phyloP scores from a whole-genome alignment of 1,140 invertebrate species.

The Parasteatoda tepidariorum region DNA sequence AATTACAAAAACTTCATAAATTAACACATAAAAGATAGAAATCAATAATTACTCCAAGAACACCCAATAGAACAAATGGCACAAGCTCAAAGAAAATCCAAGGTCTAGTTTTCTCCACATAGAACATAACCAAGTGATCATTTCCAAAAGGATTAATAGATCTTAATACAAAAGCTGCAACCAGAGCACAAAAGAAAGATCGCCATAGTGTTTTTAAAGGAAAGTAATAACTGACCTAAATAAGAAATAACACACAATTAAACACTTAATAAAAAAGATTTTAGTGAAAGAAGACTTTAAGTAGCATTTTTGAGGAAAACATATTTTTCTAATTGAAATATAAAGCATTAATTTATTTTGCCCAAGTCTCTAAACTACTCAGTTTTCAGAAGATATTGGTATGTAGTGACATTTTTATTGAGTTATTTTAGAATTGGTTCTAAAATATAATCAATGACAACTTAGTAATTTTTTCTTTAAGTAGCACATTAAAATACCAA shows the following conservation, averaged over 20 bases:
- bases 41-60: constrained; percentile 87
- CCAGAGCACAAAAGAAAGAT: constrained; percentile 98
- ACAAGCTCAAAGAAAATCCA: constrained; percentile 99
- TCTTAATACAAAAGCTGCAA: constrained; percentile 96
- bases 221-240: constrained; percentile 97
- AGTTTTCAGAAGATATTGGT: too few relatives aligned
- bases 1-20: background rate
- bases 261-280: background rate
- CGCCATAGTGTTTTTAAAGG: constrained; percentile 99
- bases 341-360: too few relatives aligned
- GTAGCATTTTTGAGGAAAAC: too few relatives aligned
- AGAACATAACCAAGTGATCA: constrained; percentile 98
- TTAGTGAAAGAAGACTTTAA: too few relatives aligned
- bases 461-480: too few relatives aligned
- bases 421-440: too few relatives aligned
- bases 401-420: too few relatives aligned
- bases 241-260: background rate
- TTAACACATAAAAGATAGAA: background rate
- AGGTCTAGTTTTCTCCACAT: constrained; percentile 98
- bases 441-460: too few relatives aligned
- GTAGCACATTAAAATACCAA: too few relatives aligned
- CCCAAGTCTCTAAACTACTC: too few relatives aligned
- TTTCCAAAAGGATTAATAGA: constrained; percentile 99
- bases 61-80: constrained; percentile 95
- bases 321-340: too few relatives aligned